Evolutionary conservation across 92 coral and sea anemone species (phyloP).

Genomic region (Montipora capitata): DNA sequence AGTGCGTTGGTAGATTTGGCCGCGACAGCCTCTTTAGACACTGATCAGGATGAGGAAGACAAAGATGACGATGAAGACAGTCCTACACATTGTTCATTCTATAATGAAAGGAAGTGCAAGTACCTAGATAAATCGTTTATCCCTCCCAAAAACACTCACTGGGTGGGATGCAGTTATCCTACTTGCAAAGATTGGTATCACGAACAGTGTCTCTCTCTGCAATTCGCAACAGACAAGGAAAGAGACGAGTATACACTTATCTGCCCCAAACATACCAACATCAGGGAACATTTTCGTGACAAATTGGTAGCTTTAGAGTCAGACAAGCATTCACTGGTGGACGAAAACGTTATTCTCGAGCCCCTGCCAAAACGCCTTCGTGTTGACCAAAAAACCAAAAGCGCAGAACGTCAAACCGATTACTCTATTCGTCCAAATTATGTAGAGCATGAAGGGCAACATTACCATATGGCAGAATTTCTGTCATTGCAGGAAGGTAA

Average conservation of each 20-base stretch:
- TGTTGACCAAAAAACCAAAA: not conserved
- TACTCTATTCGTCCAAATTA: constrained; percentile 59
- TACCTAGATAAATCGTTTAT: constrained; percentile 38
- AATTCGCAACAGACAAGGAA: constrained; percentile 35
- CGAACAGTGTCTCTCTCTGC: constrained; percentile 54
- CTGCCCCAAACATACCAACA: constrained; percentile 50
- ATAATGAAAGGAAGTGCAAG: constrained; percentile 46
- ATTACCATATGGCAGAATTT: constrained; percentile 68
- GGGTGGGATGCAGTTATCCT: constrained; percentile 66
- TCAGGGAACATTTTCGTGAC: constrained; percentile 48
- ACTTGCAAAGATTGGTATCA: constrained; percentile 52
- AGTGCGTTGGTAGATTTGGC: constrained; percentile 34
- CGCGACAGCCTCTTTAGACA: constrained; percentile 9
- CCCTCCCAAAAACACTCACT: constrained; percentile 49
- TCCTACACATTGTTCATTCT: constrained; percentile 50
- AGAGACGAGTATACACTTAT: constrained; percentile 45
- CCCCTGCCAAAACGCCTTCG: constrained; percentile 37
- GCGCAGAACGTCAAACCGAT: not conserved
- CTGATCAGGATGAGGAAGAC: not conserved
- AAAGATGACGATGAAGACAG: constrained; percentile 38
- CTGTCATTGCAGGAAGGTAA: constrained; percentile 65
- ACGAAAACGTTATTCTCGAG: constrained; percentile 22
- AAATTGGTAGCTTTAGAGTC: constrained; percentile 55
- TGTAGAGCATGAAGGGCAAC: constrained; percentile 54
- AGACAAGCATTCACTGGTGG: constrained; percentile 36